Evolutionary conservation across 2,888 invertebrate genomes (phyloP).

Genomic region (Napeogenes inachia): DNA sequence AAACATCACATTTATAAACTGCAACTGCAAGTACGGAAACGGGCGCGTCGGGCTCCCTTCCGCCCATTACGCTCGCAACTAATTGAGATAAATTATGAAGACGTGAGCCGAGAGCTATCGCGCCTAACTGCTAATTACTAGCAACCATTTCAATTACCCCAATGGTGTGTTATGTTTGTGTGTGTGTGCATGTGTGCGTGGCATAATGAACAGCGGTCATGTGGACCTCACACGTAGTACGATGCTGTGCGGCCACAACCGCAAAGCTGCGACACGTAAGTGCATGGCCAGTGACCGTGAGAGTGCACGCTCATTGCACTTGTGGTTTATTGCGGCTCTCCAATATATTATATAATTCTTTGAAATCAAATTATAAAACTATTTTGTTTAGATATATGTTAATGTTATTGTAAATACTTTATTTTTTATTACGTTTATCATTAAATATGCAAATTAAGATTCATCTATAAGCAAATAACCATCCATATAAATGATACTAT

Average conservation of each 20-base stretch:
- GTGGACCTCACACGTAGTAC: slow-evolving; percentile 27
- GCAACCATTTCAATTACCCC: slow-evolving; percentile 67
- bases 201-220: slow-evolving; percentile 4
- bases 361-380: too few relatives aligned
- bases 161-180: slow-evolving; percentile 30
- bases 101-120: slow-evolving; percentile 63
- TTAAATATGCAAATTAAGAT: too few relatives aligned
- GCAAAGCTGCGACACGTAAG: slow-evolving; percentile 49
- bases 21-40: slow-evolving; percentile 21
- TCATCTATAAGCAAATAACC: too few relatives aligned
- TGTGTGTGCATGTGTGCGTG: background rate
- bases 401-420: too few relatives aligned
- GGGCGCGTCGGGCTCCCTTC: slow-evolving; percentile 52
- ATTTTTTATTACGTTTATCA: too few relatives aligned
- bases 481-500: too few relatives aligned
- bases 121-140: slow-evolving; percentile 68
- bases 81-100: slow-evolving; percentile 76
- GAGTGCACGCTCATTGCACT: slow-evolving; percentile 42
- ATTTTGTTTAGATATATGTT: too few relatives aligned
- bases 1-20: slow-evolving; percentile 13
- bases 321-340: slow-evolving; percentile 33
- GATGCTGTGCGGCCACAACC: slow-evolving; percentile 20
- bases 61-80: slow-evolving; percentile 65
- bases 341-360: too few relatives aligned
- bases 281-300: slow-evolving; percentile 38